Evolutionary conservation across 2,888 invertebrate genomes (phyloP).

Genomic region (Gonocerus acuteangulatus): DNA sequence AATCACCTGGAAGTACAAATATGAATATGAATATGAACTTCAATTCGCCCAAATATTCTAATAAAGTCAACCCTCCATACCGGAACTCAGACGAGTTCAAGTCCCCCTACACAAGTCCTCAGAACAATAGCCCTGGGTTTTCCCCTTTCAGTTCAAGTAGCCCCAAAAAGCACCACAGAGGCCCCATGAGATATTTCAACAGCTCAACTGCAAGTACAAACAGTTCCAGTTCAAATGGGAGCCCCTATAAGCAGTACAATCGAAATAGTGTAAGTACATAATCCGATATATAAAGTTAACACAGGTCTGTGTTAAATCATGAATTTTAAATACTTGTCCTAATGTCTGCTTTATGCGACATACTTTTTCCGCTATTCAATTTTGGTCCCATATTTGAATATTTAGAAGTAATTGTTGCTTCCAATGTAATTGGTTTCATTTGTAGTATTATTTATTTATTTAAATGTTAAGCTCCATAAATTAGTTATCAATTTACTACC

Average conservation of each 20-base stretch:
- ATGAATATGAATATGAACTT: conserved; percentile 4
- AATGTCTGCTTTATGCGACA: no score
- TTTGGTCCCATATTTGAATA: no score
- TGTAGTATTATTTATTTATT: no score
- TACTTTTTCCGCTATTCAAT: no score
- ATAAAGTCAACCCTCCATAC: not conserved
- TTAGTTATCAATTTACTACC: no score
- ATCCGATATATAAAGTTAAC: no score
- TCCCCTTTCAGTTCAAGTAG: conserved; percentile 3
- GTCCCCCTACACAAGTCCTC: not conserved
- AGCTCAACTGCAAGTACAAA: not conserved
- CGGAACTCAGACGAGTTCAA: not conserved
- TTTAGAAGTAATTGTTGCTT: no score
- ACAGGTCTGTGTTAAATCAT: no score
- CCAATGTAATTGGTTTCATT: no score
- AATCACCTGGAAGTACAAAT: no score
- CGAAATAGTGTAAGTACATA: conserved; percentile 13
- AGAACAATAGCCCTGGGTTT: not conserved
- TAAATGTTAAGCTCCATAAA: no score
- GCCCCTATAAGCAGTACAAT: not conserved
- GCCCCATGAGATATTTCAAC: conserved; percentile 8
- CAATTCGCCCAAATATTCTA: not conserved
- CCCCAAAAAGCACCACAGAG: not conserved
- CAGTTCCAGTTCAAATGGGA: conserved; percentile 2
- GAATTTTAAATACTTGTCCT: no score